These are phyloP conservation scores for Gouania willdenowi DNA, from an alignment of 2,797 vertebrate species.

Conservation along the genomic window DNA sequence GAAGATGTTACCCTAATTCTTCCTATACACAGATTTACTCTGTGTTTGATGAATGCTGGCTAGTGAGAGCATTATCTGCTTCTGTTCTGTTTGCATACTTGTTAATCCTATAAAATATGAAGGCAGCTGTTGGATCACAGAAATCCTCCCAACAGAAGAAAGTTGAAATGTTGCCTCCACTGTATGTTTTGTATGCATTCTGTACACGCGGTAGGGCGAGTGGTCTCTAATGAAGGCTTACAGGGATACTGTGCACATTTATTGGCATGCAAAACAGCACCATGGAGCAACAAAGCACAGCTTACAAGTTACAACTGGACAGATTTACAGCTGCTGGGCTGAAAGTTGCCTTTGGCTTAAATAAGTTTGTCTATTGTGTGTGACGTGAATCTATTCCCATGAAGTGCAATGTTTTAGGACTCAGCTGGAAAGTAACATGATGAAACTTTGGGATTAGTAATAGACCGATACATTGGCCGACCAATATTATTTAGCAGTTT, in stretches of 20 bases:
- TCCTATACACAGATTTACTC: not conserved
- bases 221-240: not conserved
- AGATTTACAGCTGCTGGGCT: not conserved
- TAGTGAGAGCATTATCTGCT: not conserved
- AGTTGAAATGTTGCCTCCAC: slow-evolving; percentile 15
- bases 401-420: not conserved
- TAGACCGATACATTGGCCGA: too few relatives aligned
- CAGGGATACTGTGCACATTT: slow-evolving; percentile 4
- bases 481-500: too few relatives aligned
- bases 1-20: too few relatives aligned
- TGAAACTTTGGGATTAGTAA: too few relatives aligned
- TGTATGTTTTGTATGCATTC: slow-evolving; percentile 20
- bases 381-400: not conserved
- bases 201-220: not conserved
- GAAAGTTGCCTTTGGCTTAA: not conserved
- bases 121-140: slow-evolving; percentile 17
- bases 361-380: too few relatives aligned
- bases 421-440: too few relatives aligned
- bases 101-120: slow-evolving; percentile 26
- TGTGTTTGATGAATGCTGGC: not conserved
- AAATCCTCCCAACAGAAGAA: slow-evolving; percentile 30
- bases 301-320: too few relatives aligned
- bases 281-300: not conserved
- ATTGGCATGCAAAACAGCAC: slow-evolving; percentile 8
- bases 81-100: slow-evolving; percentile 3